Evolutionary conservation across 2,113 vertebrate genomes (phyloP).

Genomic region (Rutilus rutilus): DNA sequence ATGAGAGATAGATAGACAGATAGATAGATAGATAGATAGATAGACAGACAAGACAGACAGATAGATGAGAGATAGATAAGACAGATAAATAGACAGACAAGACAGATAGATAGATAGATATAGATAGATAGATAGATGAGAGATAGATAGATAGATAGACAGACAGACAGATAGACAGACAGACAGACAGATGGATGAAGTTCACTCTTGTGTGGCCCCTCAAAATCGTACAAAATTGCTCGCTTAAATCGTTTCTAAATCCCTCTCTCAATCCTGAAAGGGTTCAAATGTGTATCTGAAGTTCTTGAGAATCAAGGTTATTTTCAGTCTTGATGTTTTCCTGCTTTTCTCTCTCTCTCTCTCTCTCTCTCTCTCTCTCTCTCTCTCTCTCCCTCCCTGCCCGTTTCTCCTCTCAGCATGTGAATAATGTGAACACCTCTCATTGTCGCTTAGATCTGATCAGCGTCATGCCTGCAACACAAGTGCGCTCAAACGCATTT

Average conservation of each 20-base stretch:
- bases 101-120: too few species aligned
- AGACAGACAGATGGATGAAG: too few species aligned
- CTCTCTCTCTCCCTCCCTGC: slow-evolving; percentile 37
- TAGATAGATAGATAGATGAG: too few species aligned
- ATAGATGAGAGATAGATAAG: too few species aligned
- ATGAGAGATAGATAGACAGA: too few species aligned
- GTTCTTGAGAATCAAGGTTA: slow-evolving; percentile 41
- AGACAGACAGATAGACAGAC: too few species aligned
- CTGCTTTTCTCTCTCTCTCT: slow-evolving; percentile 31
- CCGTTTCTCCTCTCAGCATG: slow-evolving; percentile 41
- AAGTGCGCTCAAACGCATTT: slow-evolving; percentile 42
- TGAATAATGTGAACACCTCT: slow-evolving; percentile 59
- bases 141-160: too few species aligned
- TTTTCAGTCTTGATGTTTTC: slow-evolving; percentile 58
- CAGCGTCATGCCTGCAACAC: slow-evolving; percentile 61
- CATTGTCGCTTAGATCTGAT: slow-evolving; percentile 64
- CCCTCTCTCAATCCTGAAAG: neutral
- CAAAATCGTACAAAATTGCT: neutral
- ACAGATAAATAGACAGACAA: too few species aligned
- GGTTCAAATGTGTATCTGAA: neutral
- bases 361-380: slow-evolving; percentile 27
- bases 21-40: neutral
- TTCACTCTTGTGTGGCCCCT: neutral
- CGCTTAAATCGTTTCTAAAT: neutral
- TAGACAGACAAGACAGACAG: neutral